Evolutionary conservation across 2,113 vertebrate genomes (phyloP).

Genomic region (Rhabdomys dilectus): DNA sequence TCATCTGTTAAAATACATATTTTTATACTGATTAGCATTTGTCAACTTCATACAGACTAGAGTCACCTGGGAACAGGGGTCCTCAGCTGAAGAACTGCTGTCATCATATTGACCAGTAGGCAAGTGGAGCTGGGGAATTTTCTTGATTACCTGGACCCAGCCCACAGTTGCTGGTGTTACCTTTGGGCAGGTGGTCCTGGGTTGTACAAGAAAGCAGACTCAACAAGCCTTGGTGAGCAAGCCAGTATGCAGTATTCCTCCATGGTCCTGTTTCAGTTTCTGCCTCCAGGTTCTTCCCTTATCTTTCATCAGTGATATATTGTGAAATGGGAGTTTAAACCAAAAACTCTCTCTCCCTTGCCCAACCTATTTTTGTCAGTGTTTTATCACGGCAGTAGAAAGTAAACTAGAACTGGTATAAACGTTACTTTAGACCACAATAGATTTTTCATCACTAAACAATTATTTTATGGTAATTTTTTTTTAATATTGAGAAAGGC

Average conservation of each 20-base stretch:
- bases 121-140: not conserved
- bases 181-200: not conserved
- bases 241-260: not conserved
- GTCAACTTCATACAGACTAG: not conserved
- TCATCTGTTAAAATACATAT: constrained; percentile 82
- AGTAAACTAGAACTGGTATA: constrained; percentile 35
- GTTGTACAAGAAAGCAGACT: not conserved
- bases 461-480: not conserved
- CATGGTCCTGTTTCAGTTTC: not conserved
- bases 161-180: not conserved
- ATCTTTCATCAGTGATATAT: not conserved
- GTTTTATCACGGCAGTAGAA: not conserved
- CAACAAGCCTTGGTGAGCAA: not conserved
- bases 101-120: not conserved
- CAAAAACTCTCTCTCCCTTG: not conserved
- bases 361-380: not conserved
- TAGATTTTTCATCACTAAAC: constrained; percentile 82
- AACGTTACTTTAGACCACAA: constrained; percentile 83
- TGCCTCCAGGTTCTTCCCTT: not conserved
- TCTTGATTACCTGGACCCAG: not conserved
- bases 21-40: constrained; percentile 55
- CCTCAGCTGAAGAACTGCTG: not conserved
- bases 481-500: not conserved
- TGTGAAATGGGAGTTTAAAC: not conserved
- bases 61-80: not conserved